Evolutionary conservation across 2,113 vertebrate species (phyloP).

Genomic region (Zingel zingel): DNA sequence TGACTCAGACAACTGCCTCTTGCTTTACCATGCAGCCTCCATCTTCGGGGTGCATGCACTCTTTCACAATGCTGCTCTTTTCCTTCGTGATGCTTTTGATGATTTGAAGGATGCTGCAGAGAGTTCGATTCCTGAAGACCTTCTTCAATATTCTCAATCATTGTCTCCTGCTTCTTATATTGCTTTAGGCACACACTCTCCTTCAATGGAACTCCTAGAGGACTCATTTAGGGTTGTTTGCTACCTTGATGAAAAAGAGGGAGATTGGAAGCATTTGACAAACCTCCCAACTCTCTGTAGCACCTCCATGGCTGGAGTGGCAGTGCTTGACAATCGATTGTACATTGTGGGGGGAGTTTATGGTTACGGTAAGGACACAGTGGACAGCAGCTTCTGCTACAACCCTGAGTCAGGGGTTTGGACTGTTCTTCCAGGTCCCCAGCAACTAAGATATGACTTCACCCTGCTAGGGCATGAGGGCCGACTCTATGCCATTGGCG

Average conservation of each 20-base stretch:
- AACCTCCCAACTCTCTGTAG: constrained; percentile 90
- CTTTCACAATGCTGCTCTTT: constrained; percentile 86
- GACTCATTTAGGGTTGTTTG: constrained; percentile 91
- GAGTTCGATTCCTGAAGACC: constrained; percentile 82
- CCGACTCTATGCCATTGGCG: constrained; percentile 90
- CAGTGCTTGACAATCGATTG: constrained; percentile 90
- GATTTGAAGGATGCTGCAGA: constrained; percentile 85
- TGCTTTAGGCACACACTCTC: constrained; percentile 91
- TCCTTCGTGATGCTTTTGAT: constrained; percentile 87
- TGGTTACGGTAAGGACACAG: constrained; percentile 90
- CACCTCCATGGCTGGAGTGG: constrained; percentile 93
- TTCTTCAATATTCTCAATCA: constrained; percentile 86
- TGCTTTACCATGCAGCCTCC: constrained; percentile 89
- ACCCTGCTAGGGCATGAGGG: constrained; percentile 89
- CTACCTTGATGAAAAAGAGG: constrained; percentile 90
- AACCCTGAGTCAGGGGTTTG: constrained; percentile 86
- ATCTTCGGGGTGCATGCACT: constrained; percentile 88
- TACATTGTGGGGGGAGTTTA: constrained; percentile 94
- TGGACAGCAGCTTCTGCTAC: constrained; percentile 92
- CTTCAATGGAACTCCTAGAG: constrained; percentile 89
- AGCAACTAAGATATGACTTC: constrained; percentile 90
- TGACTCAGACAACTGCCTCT: constrained; percentile 91
- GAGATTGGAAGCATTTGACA: constrained; percentile 90
- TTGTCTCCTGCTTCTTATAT: constrained; percentile 88
- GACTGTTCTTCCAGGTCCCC: constrained; percentile 89